Evolutionary conservation across 2,888 invertebrate genomes (phyloP), one percentile per base, ranked within the genome.

Genomic region (Slavum lentiscoides): DNA sequence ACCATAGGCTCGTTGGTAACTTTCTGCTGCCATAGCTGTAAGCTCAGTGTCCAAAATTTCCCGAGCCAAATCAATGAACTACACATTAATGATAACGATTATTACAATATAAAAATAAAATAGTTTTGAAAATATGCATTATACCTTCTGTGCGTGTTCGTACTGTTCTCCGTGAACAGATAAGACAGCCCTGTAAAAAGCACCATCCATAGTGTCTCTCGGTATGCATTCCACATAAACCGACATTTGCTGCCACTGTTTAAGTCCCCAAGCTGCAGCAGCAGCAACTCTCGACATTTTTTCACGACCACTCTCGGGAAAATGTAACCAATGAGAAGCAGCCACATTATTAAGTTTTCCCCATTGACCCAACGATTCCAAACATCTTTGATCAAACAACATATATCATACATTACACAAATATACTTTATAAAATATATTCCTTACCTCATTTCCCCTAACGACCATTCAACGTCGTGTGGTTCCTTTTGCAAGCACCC

Each of bases 321-420:
- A 82, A 64, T 80, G 23, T 39, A 58, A 68, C 94, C 97, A 98
- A 84, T 93, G 91, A 43, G 90, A 89, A 82, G 92, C 92, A 0
- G 95, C 94, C 0, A 94, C 90, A 55, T 91, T 90, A 85, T 96
- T 93, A 62, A 98, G 87, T 82, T 94, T 92, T 6, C 91, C 92
- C 99, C 99, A 99, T 87, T 98, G 97, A 0, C 98, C 98, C 0
- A 99, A 88, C 0, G 98, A 97, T 88, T 99, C 98, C 83, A 98
- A 89, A 86, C 91, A 91, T 86, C 80, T 80, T 85, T 90, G 1
- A 39, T 62, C 37, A 62, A 69, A 62, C 2, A 61, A 70, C 23
- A 53, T 53, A 70, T 43, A 53, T 64, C n/a, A 19, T 39, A 21
- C 3, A 23, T 64, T 30, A 1, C 23, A 67, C 66, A 13, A 67